A percentile compares a stretch with the other conserved stretches of the same genome.
Evolutionary conservation across 2,113 vertebrate genomes (phyloP).

Genomic region (Propithecus coquereli): DNA sequence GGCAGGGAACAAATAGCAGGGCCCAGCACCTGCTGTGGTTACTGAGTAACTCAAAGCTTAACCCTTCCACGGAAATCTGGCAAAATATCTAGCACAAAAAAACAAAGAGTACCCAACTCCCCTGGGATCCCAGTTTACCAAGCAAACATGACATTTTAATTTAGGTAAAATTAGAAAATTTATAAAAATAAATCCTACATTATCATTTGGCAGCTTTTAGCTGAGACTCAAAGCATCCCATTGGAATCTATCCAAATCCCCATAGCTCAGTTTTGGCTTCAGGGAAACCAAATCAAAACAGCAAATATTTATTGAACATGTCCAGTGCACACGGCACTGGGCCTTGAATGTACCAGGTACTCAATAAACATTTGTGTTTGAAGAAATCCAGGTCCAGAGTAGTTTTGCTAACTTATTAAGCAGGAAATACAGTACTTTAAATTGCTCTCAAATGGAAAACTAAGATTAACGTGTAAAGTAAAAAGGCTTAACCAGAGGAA

Average conservation of each 20-base stretch:
- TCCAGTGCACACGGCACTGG: background rate
- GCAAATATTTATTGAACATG: conserved; percentile 71
- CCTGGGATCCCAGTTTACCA: background rate
- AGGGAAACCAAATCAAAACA: conserved; percentile 53
- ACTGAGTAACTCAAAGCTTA: background rate
- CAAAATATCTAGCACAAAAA: background rate
- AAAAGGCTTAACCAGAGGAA: background rate
- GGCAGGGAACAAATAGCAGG: background rate
- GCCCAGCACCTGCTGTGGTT: background rate
- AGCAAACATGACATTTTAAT: background rate
- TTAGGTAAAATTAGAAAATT: background rate
- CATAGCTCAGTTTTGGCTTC: conserved; percentile 44
- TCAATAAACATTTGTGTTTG: conserved; percentile 63
- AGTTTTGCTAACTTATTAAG: background rate
- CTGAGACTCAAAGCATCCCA: background rate
- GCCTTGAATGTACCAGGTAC: background rate
- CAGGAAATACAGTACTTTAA: background rate
- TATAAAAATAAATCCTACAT: background rate
- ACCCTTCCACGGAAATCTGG: background rate
- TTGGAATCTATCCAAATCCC: background rate
- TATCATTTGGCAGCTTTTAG: background rate
- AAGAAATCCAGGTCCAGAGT: background rate
- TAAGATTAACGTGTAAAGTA: background rate
- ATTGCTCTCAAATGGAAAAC: background rate
- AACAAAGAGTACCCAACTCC: background rate